Conservation (phyloP, 2,797 vertebrate species). For the Amblyopsis hoosieri region DNA sequence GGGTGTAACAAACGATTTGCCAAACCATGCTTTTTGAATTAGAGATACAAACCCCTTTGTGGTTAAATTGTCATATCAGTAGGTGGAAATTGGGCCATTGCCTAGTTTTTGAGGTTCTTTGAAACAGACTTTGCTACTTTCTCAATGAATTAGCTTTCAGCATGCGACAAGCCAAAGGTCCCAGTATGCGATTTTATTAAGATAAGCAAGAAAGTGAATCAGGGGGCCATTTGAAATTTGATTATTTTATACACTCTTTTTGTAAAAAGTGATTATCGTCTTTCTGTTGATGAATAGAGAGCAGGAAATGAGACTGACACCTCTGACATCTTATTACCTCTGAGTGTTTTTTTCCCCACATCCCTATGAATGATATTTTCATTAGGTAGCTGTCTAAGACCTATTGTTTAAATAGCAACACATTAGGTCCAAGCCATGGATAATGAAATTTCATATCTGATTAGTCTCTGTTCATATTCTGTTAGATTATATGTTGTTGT, state of each 20-base stretch:
- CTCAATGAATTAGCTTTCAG: slow-evolving; percentile 17
- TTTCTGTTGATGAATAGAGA: slow-evolving; percentile 20
- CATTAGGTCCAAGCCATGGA: not conserved
- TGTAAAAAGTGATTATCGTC: slow-evolving; percentile 13
- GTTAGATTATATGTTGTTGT: slow-evolving; percentile 20
- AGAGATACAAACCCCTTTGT: slow-evolving; percentile 13
- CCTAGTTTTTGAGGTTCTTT: slow-evolving; percentile 12
- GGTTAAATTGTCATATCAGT: slow-evolving; percentile 24
- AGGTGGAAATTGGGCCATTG: slow-evolving; percentile 14
- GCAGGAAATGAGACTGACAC: slow-evolving; percentile 47
- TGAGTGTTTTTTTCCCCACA: slow-evolving; percentile 6
- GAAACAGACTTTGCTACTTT: slow-evolving; percentile 23
- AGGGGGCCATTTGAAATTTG: slow-evolving; percentile 24
- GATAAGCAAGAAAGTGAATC: slow-evolving; percentile 31
- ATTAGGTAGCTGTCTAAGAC: slow-evolving; percentile 26
- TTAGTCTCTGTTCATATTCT: slow-evolving; percentile 11
- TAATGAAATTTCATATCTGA: slow-evolving; percentile 12
- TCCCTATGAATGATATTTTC: slow-evolving; percentile 21
- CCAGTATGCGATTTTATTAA: slow-evolving; percentile 31
- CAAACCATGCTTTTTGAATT: slow-evolving; percentile 7
- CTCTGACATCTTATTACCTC: slow-evolving; percentile 31
- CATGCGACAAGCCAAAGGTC: slow-evolving; percentile 14
- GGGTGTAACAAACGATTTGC: slow-evolving; percentile 3
- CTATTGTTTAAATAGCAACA: slow-evolving; percentile 12
- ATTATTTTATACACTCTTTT: slow-evolving; percentile 32